phyloP scores from a whole-genome alignment of 2,113 vertebrate species.

The Macaca fascicularis region DNA sequence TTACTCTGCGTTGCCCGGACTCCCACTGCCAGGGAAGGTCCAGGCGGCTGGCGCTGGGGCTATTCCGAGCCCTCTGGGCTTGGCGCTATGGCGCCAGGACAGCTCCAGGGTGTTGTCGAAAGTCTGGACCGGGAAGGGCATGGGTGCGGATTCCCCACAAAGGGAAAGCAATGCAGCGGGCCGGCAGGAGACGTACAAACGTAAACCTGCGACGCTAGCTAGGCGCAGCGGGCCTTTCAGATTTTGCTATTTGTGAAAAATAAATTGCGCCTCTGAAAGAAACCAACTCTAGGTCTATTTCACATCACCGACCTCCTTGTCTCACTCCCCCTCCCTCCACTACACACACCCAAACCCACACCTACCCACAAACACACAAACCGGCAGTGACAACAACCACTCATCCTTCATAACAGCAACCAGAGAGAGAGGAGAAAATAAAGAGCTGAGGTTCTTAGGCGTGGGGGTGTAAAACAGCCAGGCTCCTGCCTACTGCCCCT shows the following conservation, averaged over 20 bases:
- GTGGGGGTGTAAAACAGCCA: background rate
- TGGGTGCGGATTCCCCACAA: background rate
- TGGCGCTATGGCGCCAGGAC: background rate
- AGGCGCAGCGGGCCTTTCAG: background rate
- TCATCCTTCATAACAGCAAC: background rate
- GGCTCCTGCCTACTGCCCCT: background rate
- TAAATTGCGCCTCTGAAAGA: conserved; percentile 33
- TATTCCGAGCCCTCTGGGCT: conserved; percentile 34
- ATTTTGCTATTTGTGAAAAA: conserved; percentile 45
- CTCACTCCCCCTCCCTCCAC: background rate
- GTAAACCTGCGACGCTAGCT: background rate
- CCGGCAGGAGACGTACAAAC: background rate
- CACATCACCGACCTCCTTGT: background rate
- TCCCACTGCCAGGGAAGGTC: background rate
- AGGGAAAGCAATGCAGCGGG: background rate
- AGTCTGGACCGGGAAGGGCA: background rate
- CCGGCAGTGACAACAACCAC: background rate
- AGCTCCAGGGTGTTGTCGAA: background rate
- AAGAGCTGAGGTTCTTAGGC: background rate
- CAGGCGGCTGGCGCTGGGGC: fast-evolving
- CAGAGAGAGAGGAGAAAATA: background rate
- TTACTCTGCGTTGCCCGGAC: background rate
- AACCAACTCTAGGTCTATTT: background rate
- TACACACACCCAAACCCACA: background rate
- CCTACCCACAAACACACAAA: background rate